Evolutionary conservation across 2,113 vertebrate genomes (phyloP).

Genomic region (Lagopus muta): DNA sequence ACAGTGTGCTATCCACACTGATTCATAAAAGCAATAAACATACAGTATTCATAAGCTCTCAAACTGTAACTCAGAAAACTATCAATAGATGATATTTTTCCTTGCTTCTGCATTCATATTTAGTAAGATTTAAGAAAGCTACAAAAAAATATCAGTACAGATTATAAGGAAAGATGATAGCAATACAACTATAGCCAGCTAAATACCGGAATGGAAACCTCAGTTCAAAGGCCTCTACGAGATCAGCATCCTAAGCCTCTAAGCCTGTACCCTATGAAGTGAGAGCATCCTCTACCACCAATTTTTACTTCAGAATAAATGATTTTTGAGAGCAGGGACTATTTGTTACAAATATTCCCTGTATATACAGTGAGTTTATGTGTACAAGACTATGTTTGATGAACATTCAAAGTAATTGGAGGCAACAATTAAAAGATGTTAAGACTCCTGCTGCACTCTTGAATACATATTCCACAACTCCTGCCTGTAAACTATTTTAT

Average conservation of each 20-base stretch:
- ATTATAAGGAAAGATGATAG: constrained; percentile 43
- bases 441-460: background rate
- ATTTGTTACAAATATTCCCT: background rate
- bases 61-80: constrained; percentile 26
- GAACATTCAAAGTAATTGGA: background rate
- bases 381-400: background rate
- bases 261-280: background rate
- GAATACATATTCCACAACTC: background rate
- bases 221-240: background rate
- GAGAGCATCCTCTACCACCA: background rate
- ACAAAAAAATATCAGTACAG: background rate
- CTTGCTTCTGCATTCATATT: constrained; percentile 45
- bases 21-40: constrained; percentile 39
- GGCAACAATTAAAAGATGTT: background rate
- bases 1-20: constrained; percentile 17
- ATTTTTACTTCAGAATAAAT: background rate
- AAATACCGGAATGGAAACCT: constrained; percentile 22
- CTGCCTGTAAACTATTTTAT: background rate
- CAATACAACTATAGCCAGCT: constrained; percentile 38
- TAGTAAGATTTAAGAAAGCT: background rate
- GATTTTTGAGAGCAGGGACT: background rate
- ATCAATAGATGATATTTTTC: constrained; percentile 52
- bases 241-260: background rate
- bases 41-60: constrained; percentile 10
- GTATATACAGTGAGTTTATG: background rate